phyloP scores from a whole-genome alignment of 2,888 invertebrate species.

The Acanthopleura granulata region DNA sequence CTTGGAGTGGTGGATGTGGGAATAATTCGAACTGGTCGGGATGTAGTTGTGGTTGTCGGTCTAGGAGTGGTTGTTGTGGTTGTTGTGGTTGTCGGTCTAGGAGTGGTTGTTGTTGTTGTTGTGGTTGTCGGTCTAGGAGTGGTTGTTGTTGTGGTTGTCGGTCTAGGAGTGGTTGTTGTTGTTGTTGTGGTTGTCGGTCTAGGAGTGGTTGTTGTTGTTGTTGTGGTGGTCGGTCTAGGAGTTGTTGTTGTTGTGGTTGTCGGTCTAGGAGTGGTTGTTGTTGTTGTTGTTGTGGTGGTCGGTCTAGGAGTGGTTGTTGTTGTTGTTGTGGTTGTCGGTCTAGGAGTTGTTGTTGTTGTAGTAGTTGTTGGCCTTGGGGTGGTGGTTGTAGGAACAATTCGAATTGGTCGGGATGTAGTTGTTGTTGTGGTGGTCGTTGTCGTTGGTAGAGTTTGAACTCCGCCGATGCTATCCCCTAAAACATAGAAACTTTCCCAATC shows the following conservation, averaged over 20 bases:
- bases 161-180: background rate
- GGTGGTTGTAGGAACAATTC: background rate
- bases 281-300: constrained; percentile 4
- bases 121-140: background rate
- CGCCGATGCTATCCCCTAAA: too few relatives aligned
- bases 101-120: background rate
- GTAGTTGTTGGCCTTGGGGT: constrained; percentile 3
- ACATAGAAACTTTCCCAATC: too few relatives aligned
- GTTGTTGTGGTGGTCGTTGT: background rate
- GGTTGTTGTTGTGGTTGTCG: background rate
- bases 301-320: background rate
- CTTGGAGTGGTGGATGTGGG: background rate
- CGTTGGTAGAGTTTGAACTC: background rate
- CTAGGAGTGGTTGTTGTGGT: background rate
- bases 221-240: background rate
- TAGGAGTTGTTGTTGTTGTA: background rate
- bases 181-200: background rate
- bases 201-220: background rate
- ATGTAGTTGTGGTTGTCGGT: background rate
- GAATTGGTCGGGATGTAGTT: background rate
- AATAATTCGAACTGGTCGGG: background rate
- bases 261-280: background rate
- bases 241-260: constrained; percentile 1
- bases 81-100: background rate
- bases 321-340: background rate